Conservation (phyloP, 1,140 invertebrate species). For the Brachionus asplanchnoidis region DNA sequence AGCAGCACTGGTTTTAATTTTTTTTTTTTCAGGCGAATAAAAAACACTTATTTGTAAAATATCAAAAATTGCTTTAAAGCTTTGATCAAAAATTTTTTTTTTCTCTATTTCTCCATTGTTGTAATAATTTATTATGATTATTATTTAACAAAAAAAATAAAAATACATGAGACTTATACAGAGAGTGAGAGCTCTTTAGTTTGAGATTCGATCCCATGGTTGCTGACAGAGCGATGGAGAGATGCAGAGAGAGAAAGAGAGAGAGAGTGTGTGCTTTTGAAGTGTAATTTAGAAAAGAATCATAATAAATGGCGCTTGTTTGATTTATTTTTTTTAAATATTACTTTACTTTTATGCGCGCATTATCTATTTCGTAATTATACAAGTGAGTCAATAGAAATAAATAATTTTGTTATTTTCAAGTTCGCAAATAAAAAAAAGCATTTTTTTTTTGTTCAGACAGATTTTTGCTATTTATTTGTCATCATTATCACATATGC, state of each 20-base stretch:
- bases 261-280: not conserved
- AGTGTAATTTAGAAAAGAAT: not conserved
- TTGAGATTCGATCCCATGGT: not conserved
- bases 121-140: not conserved
- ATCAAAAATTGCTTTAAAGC: not conserved
- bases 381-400: too few species aligned
- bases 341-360: not conserved
- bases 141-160: not conserved
- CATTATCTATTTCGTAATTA: not conserved
- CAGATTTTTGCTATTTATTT: too few species aligned
- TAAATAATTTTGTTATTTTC: too few species aligned
- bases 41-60: not conserved
- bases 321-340: not conserved
- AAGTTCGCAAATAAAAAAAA: too few species aligned
- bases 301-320: not conserved
- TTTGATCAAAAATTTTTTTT: not conserved
- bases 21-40: too few species aligned
- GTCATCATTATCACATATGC: too few species aligned
- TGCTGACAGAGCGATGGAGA: not conserved
- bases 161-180: not conserved
- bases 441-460: too few species aligned
- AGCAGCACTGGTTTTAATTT: too few species aligned
- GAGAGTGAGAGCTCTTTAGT: not conserved
- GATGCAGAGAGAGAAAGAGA: not conserved
- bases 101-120: not conserved